Percentiles rank a stretch among this genome's conserved stretches.
Conservation (phyloP, 2,113 vertebrate species). For the Nycticebus coucang region DNA sequence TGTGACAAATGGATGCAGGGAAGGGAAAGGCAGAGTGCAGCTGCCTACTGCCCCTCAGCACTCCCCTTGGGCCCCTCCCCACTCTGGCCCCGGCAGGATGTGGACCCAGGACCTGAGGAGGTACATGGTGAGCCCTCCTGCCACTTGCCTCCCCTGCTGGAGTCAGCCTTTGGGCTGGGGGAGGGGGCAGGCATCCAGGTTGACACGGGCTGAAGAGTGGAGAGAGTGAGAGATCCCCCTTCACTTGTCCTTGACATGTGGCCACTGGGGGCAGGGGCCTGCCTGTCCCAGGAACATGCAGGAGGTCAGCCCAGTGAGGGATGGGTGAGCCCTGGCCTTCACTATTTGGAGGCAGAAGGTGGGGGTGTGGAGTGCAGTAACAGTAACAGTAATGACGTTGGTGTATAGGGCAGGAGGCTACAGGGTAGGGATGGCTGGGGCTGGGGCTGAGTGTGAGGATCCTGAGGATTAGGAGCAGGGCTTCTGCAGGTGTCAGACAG, state of each 20-base stretch:
- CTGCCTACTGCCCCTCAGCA: slow-evolving; percentile 5
- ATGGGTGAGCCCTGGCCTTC: neutral
- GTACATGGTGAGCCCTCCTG: neutral
- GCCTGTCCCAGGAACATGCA: neutral
- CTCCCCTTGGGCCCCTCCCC: neutral
- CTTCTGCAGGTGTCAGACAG: neutral
- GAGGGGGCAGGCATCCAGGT: neutral
- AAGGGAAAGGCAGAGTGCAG: slow-evolving; percentile 20
- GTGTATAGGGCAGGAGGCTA: neutral
- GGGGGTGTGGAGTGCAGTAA: neutral
- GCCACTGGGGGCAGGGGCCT: neutral
- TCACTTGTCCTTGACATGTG: neutral
- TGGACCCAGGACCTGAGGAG: neutral
- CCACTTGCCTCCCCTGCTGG: neutral
- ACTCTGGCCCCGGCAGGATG: neutral
- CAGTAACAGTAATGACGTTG: neutral
- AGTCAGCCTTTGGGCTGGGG: neutral
- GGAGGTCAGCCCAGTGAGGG: neutral
- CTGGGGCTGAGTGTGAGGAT: neutral
- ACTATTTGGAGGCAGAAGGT: neutral
- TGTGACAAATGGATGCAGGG: slow-evolving; percentile 35
- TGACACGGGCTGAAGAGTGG: neutral
- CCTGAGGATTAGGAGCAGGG: neutral
- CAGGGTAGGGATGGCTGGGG: neutral
- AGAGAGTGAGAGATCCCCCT: neutral